These are phyloP conservation scores for Apis cerana DNA, from an alignment of 1,140 invertebrate genomes.

Conservation along the genomic window DNA sequence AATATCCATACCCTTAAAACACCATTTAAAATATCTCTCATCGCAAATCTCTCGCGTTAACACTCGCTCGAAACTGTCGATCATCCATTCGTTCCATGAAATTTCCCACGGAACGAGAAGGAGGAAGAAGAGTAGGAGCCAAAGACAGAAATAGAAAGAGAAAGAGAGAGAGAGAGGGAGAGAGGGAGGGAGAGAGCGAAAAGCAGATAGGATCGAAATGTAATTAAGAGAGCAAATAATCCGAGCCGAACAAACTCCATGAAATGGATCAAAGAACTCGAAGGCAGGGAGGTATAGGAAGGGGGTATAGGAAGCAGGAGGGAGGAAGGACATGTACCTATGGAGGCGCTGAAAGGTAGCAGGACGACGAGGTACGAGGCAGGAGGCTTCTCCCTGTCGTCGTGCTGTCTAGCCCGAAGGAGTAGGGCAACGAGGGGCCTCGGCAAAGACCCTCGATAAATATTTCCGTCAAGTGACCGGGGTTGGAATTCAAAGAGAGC, in stretches of 20 bases:
- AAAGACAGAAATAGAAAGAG: neutral
- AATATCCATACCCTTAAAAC: neutral
- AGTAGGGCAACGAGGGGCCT: slow-evolving; percentile 57
- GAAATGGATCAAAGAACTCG: slow-evolving; percentile 78
- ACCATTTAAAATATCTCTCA: too few relatives aligned
- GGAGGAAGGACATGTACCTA: slow-evolving; percentile 54
- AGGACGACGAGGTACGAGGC: slow-evolving; percentile 51
- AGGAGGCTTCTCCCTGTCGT: slow-evolving; percentile 58
- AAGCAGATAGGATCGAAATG: slow-evolving; percentile 72
- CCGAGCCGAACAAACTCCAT: slow-evolving; percentile 73
- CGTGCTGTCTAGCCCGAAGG: slow-evolving; percentile 62
- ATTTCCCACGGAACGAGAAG: slow-evolving; percentile 4
- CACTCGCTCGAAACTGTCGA: slow-evolving; percentile 5
- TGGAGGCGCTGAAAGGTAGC: slow-evolving; percentile 55
- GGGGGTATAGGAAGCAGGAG: slow-evolving; percentile 5
- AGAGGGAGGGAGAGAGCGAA: neutral
- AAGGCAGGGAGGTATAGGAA: slow-evolving; percentile 44
- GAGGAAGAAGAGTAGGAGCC: neutral
- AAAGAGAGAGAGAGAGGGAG: neutral
- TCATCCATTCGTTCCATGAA: slow-evolving; percentile 41
- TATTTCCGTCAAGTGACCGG: slow-evolving; percentile 80
- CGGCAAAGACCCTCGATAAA: slow-evolving; percentile 78
- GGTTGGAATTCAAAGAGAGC: slow-evolving; percentile 77
- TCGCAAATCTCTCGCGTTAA: neutral
- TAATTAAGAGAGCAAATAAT: slow-evolving; percentile 81